Evolutionary conservation across 30 jellyfish, hydroid and myxozoan species (phyloP).

Genomic region (Hydra vulgaris): DNA sequence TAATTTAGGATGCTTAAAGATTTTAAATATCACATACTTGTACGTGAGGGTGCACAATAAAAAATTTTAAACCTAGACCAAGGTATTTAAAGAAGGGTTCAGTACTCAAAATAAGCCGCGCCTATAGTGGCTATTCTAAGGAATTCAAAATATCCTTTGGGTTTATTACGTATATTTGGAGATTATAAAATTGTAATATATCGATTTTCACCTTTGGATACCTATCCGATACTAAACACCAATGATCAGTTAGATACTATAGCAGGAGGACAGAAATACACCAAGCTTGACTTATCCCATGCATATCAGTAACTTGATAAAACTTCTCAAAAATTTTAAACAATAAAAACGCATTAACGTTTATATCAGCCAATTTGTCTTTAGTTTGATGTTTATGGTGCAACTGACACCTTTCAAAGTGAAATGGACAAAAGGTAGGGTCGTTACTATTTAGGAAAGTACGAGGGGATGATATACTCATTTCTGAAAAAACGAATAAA

Average conservation of each 20-base stretch:
- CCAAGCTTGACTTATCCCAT: conserved; percentile 25
- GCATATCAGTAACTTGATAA: conserved; percentile 6
- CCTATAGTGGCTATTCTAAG: conserved; percentile 15
- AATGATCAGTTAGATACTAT: conserved; percentile 12
- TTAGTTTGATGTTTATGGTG: not conserved
- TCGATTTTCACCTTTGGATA: not conserved
- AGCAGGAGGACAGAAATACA: conserved; percentile 22
- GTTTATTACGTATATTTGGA: conserved; percentile 15
- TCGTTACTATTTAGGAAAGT: too few species aligned
- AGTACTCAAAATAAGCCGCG: conserved; percentile 12
- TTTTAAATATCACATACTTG: not conserved
- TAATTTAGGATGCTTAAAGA: conserved; percentile 18
- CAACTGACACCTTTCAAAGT: not conserved
- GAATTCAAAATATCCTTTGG: conserved; percentile 11
- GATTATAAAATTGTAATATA: conserved; percentile 18
- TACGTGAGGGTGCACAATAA: conserved; percentile 13
- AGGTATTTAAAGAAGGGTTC: conserved; percentile 9
- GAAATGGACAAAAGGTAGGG: not conserved
- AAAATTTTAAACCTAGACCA: not conserved
- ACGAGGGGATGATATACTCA: not conserved
- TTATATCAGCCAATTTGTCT: not conserved
- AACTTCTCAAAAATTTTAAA: not conserved
- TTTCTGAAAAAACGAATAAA: not conserved
- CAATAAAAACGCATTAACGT: not conserved
- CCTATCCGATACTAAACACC: conserved; percentile 27